Conservation (phyloP, 1,140 invertebrate genomes). For the Yoshiicerus persimilis region DNA sequence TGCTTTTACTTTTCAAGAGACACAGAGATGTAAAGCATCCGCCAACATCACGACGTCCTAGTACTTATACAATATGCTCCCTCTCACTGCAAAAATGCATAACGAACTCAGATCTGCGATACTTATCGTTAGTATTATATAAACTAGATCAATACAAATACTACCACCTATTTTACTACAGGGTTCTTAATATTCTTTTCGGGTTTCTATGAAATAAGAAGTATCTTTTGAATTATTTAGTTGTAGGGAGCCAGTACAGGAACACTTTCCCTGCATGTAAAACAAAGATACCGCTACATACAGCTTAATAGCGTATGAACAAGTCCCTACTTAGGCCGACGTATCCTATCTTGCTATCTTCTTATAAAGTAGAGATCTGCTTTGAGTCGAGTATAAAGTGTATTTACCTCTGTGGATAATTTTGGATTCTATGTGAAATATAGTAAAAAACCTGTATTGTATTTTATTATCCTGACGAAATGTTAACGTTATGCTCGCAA, state of each 20-base stretch:
- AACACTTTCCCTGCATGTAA: not conserved
- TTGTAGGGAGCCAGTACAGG: not conserved
- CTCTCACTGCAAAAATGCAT: not conserved
- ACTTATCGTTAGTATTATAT: not conserved
- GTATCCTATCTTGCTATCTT: too few species aligned
- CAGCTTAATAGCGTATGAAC: not conserved
- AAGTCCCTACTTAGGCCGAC: not conserved
- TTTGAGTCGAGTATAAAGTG: too few species aligned
- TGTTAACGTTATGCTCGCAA: not conserved
- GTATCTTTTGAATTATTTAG: conserved; percentile 8
- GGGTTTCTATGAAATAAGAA: conserved; percentile 9
- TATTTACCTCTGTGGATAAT: too few species aligned
- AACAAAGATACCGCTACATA: not conserved
- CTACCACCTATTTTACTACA: not conserved
- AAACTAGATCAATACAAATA: not conserved
- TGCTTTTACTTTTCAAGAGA: not conserved
- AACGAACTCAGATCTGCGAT: not conserved
- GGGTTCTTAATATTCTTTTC: conserved; percentile 14
- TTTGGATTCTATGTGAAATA: not conserved
- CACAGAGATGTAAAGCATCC: not conserved
- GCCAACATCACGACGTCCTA: not conserved
- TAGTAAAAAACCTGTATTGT: not conserved
- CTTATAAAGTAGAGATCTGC: too few species aligned
- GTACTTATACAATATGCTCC: not conserved
- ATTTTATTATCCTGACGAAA: not conserved